Base-by-base conservation (phyloP, 2,888 invertebrate species). In the Pyrocoelia pectoralis region DNA sequence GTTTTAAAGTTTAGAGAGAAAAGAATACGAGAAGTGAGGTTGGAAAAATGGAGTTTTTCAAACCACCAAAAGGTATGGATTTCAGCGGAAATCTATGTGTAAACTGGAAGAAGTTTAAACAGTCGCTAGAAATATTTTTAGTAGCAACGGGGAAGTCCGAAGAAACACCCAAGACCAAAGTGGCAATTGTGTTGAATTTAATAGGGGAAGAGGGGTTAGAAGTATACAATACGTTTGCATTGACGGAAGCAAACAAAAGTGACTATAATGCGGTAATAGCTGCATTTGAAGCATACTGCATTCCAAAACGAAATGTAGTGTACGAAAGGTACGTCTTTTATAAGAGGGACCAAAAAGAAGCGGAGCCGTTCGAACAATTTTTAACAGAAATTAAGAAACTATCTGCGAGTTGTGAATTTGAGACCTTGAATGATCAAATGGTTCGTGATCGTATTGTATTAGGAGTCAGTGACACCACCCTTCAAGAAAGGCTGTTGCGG, bases 221-320 rank as follows among this genome's bases (percentile, higher is more conserved):
- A 41, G 68, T 69, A 38, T 74, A 46, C 40, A 68, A 74, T 10
- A 73, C 69, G 8, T 73, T 74, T 38, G 61, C 51, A 5, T 53
- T 74, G n/a, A 49, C 57, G 0, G 68, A 46, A 46, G 46, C 6
- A 6, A 14, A 41, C 2, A 14, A 41, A 41, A 17, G 17, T 2
- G 4, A 67, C 29, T 68, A 56, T 58, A 48, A 63, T 6, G 50
- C 41, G 48, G 70, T 73, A 3, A 29, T 71, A 5, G 24, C 62
- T 28, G 66, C 46, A 10, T 54, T 65, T 33, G 61, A 67, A 28
- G 46, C 33, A 15, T 59, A 64, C 46, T 65, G 63, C 14, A 56
- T 52, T 5, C 65, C 65, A 14, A 52, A 51, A 38, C 59, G 57
- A 52, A 68, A 65, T 59, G 56, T 58, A 54, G 52, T 55, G 13